Evolutionary conservation across 2,113 vertebrate species (phyloP), one percentile per base, ranked within the genome.

Genomic region (Silurus glanis): DNA sequence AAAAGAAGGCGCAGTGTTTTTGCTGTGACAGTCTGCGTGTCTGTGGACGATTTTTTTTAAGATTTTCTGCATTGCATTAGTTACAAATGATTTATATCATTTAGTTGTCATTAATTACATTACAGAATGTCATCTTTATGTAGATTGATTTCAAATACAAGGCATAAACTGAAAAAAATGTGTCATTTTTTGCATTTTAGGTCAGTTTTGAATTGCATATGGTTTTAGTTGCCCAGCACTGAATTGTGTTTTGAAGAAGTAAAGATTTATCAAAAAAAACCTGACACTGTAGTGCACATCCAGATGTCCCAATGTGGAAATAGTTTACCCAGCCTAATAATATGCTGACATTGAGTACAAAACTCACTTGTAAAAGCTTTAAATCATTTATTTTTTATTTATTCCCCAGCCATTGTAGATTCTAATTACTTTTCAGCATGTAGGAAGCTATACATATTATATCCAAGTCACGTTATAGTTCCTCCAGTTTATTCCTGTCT

Each of bases 1-100:
- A 89, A 92, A 91, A 21, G 17, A 92, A 56, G 67, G 28, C 6
- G 21, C 64, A 49, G 75, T 58, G 53, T 58, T 49, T 58, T 47
- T 53, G 45, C 61, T 49, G 28, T 59, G 67, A 90, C 89, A 91
- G 91, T 62, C 56, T 66, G 19, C 23, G 9, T 58, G 83, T 69
- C 76, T 58, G 66, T 45, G 56, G 45, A 51, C 61, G 53, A 85
- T 82, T 84, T 82, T 37, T 37, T 25, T 3, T 69, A 76, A 37
- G 37, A 19, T 58, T 80, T 19, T 83, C 25, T 61, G 66, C 0
- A 12, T 10, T 58, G 69, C 21, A 53, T 72, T 82, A 74, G 45
- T 72, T 53, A 14, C 12, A 83, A 56, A 55, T 56, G 19, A 59
- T 74, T 83, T 72, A 83, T 69, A 83, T 69, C 25, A 47, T 72